These are phyloP conservation scores for Grammomys dolichurus DNA, from an alignment of 2,113 vertebrate genomes.

Conservation along the genomic window DNA sequence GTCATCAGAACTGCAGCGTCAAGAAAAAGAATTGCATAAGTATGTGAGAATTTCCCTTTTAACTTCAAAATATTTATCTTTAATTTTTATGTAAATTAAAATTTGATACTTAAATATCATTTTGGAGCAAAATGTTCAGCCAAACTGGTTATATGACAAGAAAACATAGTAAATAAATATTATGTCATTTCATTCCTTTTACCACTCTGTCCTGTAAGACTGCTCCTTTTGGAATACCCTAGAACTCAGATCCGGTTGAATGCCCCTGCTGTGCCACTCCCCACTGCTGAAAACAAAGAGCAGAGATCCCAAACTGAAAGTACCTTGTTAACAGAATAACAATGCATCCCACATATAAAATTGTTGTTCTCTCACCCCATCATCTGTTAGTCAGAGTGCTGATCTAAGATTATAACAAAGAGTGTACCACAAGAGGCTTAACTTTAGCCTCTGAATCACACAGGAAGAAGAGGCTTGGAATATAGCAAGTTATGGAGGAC, in stretches of 20 bases:
- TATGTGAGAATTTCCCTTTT: conserved; percentile 81
- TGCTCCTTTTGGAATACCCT: conserved; percentile 16
- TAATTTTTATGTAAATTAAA: conserved; percentile 64
- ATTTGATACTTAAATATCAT: conserved; percentile 59
- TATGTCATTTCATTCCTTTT: not conserved
- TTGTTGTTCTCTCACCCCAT: conserved; percentile 1
- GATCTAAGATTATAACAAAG: conserved; percentile 40
- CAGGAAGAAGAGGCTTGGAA: not conserved
- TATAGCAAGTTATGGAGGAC: not conserved
- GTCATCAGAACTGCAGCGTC: conserved; percentile 90
- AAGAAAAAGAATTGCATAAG: conserved; percentile 95
- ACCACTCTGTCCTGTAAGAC: not conserved
- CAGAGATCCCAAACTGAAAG: conserved; percentile 15
- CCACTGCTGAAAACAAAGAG: not conserved
- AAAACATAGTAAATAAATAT: not conserved
- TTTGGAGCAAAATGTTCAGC: conserved; percentile 47
- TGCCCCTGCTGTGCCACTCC: not conserved
- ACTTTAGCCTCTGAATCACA: conserved; percentile 53
- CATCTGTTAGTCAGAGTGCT: conserved; percentile 37
- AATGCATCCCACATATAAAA: conserved; percentile 48
- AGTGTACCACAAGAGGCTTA: conserved; percentile 23
- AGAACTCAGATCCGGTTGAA: not conserved
- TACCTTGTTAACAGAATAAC: conserved; percentile 10
- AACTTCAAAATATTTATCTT: conserved; percentile 60
- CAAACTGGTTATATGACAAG: not conserved